phyloP scores from a whole-genome alignment of 2,113 vertebrate species.

The Sapajus apella region DNA sequence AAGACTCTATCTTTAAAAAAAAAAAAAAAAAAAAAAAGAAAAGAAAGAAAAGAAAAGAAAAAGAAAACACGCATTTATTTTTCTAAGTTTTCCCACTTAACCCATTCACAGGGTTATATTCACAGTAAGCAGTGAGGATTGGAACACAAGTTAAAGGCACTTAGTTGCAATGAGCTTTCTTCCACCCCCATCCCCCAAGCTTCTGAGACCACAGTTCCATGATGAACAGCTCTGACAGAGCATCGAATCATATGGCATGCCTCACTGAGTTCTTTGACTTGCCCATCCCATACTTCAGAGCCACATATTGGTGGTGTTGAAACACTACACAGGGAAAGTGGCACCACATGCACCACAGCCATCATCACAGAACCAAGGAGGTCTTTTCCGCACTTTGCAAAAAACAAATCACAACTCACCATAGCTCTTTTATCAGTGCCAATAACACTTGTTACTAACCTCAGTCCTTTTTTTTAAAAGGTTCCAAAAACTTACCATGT shows the following conservation, averaged over 20 bases:
- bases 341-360: not conserved
- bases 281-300: accelerated
- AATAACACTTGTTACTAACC: not conserved
- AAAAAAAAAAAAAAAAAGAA: no score
- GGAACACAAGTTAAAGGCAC: not conserved
- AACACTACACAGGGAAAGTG: accelerated
- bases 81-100: not conserved
- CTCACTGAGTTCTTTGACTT: not conserved
- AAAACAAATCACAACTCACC: not conserved
- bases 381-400: not conserved
- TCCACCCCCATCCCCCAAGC: accelerated
- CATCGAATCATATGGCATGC: accelerated
- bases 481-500: conserved; percentile 35
- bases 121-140: not conserved
- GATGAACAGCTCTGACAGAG: accelerated
- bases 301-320: accelerated
- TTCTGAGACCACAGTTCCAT: accelerated
- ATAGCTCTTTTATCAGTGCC: not conserved
- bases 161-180: accelerated
- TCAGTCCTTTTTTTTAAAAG: conserved; percentile 15
- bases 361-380: not conserved
- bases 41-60: no score
- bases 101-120: not conserved
- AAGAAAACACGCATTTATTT: not conserved
- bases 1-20: no score